Percentiles rank a stretch among this genome's conserved stretches.
These are phyloP conservation scores for Kryptopterus vitreolus DNA, from an alignment of 2,797 vertebrate genomes.

Conservation along the genomic window DNA sequence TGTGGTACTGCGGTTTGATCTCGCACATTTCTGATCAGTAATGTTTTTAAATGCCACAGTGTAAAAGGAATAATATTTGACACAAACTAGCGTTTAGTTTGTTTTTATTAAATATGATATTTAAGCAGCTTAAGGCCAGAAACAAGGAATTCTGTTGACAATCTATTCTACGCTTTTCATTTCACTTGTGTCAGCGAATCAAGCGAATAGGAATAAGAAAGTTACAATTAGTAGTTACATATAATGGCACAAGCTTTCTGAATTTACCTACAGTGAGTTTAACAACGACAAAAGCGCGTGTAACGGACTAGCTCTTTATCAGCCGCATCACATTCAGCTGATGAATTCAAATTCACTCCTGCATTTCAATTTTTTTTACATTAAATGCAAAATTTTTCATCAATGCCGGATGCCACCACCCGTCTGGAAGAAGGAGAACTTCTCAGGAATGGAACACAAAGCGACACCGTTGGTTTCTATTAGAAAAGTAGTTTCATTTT, in stretches of 20 bases:
- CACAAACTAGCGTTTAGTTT: conserved; percentile 2
- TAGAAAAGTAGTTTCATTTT: background rate
- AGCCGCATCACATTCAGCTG: conserved; percentile 14
- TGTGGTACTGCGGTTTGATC: conserved; percentile 9
- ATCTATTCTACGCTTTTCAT: background rate
- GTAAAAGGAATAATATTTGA: background rate
- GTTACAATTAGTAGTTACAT: background rate
- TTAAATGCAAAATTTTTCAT: conserved; percentile 30
- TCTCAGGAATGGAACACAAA: conserved; percentile 11
- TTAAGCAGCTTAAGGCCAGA: background rate
- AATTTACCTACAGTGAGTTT: conserved; percentile 11
- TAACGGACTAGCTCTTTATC: conserved; percentile 21
- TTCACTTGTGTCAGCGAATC: conserved; percentile 25
- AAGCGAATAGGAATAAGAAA: conserved; percentile 28
- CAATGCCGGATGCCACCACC: background rate
- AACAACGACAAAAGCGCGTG: background rate
- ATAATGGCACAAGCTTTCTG: background rate
- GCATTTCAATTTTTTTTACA: conserved; percentile 29
- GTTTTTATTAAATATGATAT: background rate
- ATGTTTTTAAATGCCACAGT: background rate
- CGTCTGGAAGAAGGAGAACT: conserved; percentile 23
- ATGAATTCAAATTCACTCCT: conserved; percentile 5
- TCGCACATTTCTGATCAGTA: background rate
- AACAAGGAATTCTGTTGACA: conserved; percentile 18
- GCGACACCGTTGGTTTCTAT: conserved; percentile 6